Conservation (phyloP, 2,888 invertebrate genomes). For the Orthosia gracilis region DNA sequence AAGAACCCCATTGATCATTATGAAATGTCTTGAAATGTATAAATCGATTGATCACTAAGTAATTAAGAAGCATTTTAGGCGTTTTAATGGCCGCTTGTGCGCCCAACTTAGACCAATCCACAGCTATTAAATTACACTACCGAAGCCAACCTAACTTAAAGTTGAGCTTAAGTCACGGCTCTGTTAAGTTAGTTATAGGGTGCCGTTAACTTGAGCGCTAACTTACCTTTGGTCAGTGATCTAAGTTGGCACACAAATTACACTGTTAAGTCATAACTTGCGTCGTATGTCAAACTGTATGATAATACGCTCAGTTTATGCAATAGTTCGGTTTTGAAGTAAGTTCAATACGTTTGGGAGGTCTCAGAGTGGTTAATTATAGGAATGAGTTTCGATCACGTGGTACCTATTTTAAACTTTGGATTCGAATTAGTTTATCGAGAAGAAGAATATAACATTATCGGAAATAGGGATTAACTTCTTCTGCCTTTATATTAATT, state of each 20-base stretch:
- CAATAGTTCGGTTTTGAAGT: conserved; percentile 33
- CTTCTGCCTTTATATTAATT: no score
- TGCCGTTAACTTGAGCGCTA: conserved; percentile 67
- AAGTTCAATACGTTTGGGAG: conserved; percentile 34
- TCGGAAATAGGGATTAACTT: no score
- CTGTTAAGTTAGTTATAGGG: conserved; percentile 72
- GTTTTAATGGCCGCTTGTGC: background rate
- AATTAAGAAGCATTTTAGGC: background rate
- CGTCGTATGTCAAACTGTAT: conserved; percentile 57
- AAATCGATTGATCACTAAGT: background rate
- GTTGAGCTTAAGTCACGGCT: conserved; percentile 72
- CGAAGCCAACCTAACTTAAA: conserved; percentile 69
- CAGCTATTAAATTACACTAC: conserved; percentile 74
- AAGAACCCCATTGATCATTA: no score
- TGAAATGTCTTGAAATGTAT: no score
- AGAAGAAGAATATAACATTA: no score
- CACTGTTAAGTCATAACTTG: conserved; percentile 64
- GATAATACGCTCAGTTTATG: conserved; percentile 47
- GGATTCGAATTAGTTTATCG: no score
- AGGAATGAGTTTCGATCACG: background rate
- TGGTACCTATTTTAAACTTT: background rate
- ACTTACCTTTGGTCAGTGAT: conserved; percentile 73
- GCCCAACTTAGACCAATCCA: conserved; percentile 57
- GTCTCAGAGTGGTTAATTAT: conserved; percentile 8
- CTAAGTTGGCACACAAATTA: conserved; percentile 67